Evolutionary conservation across 2,113 vertebrate species (phyloP).

Genomic region (Xenus cinereus): DNA sequence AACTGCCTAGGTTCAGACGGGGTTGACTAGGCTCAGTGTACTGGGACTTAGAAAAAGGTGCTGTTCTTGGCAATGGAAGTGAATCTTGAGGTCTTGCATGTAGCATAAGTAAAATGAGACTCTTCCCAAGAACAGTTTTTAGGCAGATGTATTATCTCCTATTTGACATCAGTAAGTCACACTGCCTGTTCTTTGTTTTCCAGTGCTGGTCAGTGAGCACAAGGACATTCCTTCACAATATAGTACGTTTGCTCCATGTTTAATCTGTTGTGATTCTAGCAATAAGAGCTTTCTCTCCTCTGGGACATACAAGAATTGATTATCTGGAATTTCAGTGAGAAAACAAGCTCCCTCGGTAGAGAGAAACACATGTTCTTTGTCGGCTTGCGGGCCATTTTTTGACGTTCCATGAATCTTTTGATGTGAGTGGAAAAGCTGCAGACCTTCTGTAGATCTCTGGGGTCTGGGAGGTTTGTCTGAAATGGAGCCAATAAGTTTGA

Average conservation of each 20-base stretch:
- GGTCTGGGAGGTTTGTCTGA: not conserved
- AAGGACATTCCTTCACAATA: not conserved
- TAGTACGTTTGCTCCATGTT: not conserved
- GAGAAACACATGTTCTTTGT: slow-evolving; percentile 9
- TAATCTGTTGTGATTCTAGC: not conserved
- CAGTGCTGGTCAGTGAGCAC: not conserved
- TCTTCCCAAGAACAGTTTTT: not conserved
- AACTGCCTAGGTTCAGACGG: not conserved
- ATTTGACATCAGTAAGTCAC: not conserved
- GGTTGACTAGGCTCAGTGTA: not conserved
- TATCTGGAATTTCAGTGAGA: not conserved
- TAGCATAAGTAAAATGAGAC: not conserved
- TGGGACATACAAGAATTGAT: not conserved
- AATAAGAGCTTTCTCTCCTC: not conserved
- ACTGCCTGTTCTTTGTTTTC: not conserved
- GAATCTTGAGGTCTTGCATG: not conserved
- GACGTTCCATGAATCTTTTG: not conserved
- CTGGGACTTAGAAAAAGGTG: not conserved
- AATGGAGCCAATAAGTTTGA: not conserved
- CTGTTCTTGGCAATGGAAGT: not conserved
- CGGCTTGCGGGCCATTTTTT: accelerated
- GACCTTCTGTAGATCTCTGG: not conserved
- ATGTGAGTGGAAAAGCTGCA: not conserved
- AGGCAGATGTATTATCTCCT: not conserved
- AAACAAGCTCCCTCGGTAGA: not conserved